Percentiles rank a stretch among this genome's conserved stretches.
phyloP scores from a whole-genome alignment of 1,140 invertebrate genomes.

The Anthonomus grandis region DNA sequence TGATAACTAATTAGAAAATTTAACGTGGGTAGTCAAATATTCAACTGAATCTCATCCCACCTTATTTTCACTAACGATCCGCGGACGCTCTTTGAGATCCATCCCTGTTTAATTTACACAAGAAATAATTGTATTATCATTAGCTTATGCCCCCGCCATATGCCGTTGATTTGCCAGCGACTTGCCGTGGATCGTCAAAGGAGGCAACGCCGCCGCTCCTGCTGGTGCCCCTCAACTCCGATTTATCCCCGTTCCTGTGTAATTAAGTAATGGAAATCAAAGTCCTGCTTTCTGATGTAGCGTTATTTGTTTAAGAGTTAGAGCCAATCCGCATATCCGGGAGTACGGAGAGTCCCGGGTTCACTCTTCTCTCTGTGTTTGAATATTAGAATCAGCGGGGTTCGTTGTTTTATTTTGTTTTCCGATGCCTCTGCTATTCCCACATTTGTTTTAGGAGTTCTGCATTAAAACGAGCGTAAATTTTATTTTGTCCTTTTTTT shows the following conservation, averaged over 20 bases:
- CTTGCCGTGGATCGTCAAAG: constrained; percentile 32
- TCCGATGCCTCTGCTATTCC: too few relatives aligned
- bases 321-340: constrained; percentile 32
- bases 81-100: constrained; percentile 15
- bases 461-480: too few relatives aligned
- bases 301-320: constrained; percentile 44
- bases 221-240: constrained; percentile 29
- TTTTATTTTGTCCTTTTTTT: too few relatives aligned
- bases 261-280: constrained; percentile 48
- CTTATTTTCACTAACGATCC: neutral
- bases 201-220: constrained; percentile 30
- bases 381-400: constrained; percentile 30
- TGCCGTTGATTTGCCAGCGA: constrained; percentile 15
- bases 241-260: constrained; percentile 42
- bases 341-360: too few relatives aligned
- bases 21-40: too few relatives aligned
- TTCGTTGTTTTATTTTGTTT: constrained; percentile 20
- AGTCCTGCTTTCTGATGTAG: constrained; percentile 43
- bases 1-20: too few relatives aligned
- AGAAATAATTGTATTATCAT: constrained; percentile 48
- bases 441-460: too few relatives aligned
- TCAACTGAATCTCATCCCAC: too few relatives aligned
- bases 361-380: constrained; percentile 22
- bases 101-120: constrained; percentile 38
- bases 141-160: constrained; percentile 35